Base-by-base conservation (phyloP, 2,888 invertebrate genomes). In the Lithophane leautieri region DNA sequence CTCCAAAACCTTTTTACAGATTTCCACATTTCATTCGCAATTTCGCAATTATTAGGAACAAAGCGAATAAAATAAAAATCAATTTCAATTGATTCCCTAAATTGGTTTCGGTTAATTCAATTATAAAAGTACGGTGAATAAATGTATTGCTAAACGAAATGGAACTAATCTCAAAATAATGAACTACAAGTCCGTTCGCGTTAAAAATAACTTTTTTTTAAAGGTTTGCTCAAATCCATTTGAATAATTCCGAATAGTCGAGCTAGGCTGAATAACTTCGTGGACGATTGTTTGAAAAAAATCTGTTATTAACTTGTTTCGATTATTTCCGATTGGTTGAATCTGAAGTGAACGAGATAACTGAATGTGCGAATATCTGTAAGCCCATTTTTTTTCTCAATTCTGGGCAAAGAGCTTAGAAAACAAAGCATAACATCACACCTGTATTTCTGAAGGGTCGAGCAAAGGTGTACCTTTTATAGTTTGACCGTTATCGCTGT, bases 141-240 rank as follows among this genome's bases (percentile, higher is more conserved):
- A 83, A 73, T 22, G 40, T 73, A 58, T 34, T 22, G 76, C 11
- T 52, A 56, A 76, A 74, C 71, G 69, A 56, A 83, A 83, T n/a
- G 73, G 78, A 73, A 83, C 54, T 76, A 79, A 83, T 80, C 71
- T 44, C 56, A 12, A 66, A 83, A 83, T 83, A 79, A 83, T 83
- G 76, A 76, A 76, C 68, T 70, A 28, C 42, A 70, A 77, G 34
- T 65, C 58, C 8, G 28, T 58, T 47, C 16, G 44, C 25, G 56
- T 42, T 71, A 60, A 77, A 81, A 78, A 69, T 66, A 71, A 79
- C 73, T 70, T 83, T 78, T 78, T 19, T 40, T 22, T 2, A 71
- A 79, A 73, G 70, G 71, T 70, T 76, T 61, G 66, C n/a, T 71
- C 8, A 69, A 79, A 76, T 71, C 71, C n/a, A 74, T 77, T 83